Conservation (phyloP, 1,140 invertebrate genomes). For the Tetramorium parvispinum region DNA sequence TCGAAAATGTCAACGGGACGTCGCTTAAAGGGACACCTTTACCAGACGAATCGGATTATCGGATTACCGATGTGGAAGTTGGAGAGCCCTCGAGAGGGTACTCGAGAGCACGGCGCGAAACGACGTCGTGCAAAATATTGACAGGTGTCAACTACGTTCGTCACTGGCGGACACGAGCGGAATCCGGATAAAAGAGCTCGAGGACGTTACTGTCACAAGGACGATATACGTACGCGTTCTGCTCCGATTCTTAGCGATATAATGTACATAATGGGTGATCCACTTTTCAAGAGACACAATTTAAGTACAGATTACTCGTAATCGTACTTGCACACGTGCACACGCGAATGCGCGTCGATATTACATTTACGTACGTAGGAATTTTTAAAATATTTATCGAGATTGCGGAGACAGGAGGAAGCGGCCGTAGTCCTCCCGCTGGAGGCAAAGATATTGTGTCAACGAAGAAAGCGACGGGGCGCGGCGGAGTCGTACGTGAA, state of each 20-base stretch:
- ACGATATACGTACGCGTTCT: background rate
- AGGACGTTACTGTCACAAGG: background rate
- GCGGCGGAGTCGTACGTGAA: slow-evolving; percentile 57
- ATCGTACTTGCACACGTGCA: background rate
- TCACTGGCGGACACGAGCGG: background rate
- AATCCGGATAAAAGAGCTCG: slow-evolving; percentile 25
- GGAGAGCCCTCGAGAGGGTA: slow-evolving; percentile 49
- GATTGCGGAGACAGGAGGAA: background rate
- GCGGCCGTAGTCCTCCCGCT: background rate
- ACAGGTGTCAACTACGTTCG: slow-evolving; percentile 53
- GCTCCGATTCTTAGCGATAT: background rate
- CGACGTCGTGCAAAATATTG: slow-evolving; percentile 57
- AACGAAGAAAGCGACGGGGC: slow-evolving; percentile 35
- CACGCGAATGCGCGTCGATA: background rate
- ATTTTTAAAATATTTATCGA: background rate
- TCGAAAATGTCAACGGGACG: slow-evolving; percentile 80
- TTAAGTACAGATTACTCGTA: background rate
- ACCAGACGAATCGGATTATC: slow-evolving; percentile 82
- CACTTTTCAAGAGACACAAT: background rate
- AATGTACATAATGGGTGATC: background rate
- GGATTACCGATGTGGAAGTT: slow-evolving; percentile 77
- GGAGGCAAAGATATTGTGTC: slow-evolving; percentile 17
- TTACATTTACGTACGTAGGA: background rate
- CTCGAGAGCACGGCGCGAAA: slow-evolving; percentile 16
- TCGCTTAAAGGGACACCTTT: slow-evolving; percentile 76